Base-by-base conservation (phyloP, 2,888 invertebrate genomes). In the Agrotis puta region DNA sequence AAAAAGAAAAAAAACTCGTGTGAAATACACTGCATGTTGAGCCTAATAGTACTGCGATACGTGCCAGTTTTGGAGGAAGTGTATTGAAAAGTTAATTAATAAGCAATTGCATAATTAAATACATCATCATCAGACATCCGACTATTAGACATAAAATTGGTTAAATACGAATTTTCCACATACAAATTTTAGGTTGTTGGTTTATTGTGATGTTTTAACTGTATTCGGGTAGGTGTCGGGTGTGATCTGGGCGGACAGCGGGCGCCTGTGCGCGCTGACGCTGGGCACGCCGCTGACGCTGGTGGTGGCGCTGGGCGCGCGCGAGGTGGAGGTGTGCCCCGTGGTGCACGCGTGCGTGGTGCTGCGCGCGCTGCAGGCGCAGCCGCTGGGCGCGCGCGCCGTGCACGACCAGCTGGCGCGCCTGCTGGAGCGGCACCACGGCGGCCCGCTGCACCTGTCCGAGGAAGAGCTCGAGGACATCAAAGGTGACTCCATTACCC, bases 311-410 rank as follows among this genome's bases (percentile, higher is more conserved):
- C 96, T 99, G 33, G 99, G 99, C 0, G 98, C 98, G 86, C 96
- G 96, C 56, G 99, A 99, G 93, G 98, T 98, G 0, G 97, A 96
- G 72, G 97, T 94, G 11, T 88, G 90, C 9, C 91, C 22, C 74
- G 97, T 99, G 86, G 99, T 98, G 88, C 98, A 98, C 94, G 98
- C 99, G 3, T 97, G 98, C 62, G 98, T 99, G 53, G 97, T 99
- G 73, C 95, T 99, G 56, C 97, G 97, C 88, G 98, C 98, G 3
- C 97, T 98, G 96, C 98, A 99, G 93, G 97, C 98, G 58, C 97
- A 98, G 85, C 98, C 98, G 54, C 95, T 98, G 51, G 99, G 97
- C 16, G 97, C 98, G 20, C 96, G 97, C 89, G 97, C 97, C 6
- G 94, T 98, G 70, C 98, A 98, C 84, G 96, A 94, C 92, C 98